Base-by-base conservation (phyloP, 2,888 invertebrate species). In the Didymodactylos carnosus region DNA sequence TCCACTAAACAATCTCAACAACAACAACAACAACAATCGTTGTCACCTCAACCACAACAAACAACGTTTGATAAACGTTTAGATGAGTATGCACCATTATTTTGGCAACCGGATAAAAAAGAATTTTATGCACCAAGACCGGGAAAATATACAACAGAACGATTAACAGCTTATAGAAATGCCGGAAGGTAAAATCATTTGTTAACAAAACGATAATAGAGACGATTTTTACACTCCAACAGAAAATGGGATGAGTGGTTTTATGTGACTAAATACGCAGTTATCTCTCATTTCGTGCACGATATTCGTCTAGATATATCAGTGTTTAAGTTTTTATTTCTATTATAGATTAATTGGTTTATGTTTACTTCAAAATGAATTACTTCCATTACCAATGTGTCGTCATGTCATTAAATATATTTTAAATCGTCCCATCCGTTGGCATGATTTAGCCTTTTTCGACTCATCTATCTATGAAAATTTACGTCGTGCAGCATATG, bases 371-470 rank as follows among this genome's bases (percentile, higher is more conserved):
- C 97, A 98, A 87, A 97, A 97, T 82, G 98, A 99, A 85, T 86
- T 98, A 75, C 93, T 95, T 82, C 97, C 98, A 0, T 88, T 98
- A 85, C 93, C 91, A 83, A 86, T 99, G 76, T 94, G 92, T 83
- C 89, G 98, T 76, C 97, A 98, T 83, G 95, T 98, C 69, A 86
- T 97, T 76, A 98, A 98, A 84, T 93, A 90, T 81, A 88, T 99
- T 77, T 86, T 98, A 76, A 91, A 91, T 6, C 88, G 95, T 77
- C 90, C 92, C 73, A 89, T 95, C 78, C 88, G 91, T 80, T 98
- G 97, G 88, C 95, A 95, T 83, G 98, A 98, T 86, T 86, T 98
- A 79, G 97, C 97, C 62, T 98, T 98, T 86, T 97, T 94, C 83
- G 97, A 97, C 86, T 92, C 94, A 3, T 89, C 91, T 70, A 90